phyloP scores from a whole-genome alignment of 2,888 invertebrate species.

The Callosobruchus maculatus region DNA sequence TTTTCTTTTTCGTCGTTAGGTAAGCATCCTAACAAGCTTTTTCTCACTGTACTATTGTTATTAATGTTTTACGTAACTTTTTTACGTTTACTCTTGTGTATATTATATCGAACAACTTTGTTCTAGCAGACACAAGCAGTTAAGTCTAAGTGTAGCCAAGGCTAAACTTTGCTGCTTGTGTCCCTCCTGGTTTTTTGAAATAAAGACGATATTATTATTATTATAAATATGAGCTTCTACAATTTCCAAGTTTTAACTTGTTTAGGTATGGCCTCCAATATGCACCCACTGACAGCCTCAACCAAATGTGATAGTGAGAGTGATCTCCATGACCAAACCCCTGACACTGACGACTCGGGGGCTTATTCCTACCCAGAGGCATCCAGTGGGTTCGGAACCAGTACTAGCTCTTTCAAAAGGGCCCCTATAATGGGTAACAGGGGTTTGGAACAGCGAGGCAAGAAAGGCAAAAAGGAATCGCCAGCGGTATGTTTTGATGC shows the following conservation, averaged over 20 bases:
- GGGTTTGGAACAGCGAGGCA: slow-evolving; percentile 60
- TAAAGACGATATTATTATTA: too few species aligned
- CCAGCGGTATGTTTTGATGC: slow-evolving; percentile 34
- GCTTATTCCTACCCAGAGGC: slow-evolving; percentile 53
- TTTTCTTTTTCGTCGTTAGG: too few species aligned
- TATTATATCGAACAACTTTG: too few species aligned
- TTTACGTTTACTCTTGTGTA: too few species aligned
- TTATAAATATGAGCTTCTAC: too few species aligned
- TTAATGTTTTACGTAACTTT: too few species aligned
- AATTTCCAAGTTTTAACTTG: not conserved
- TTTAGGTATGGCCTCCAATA: slow-evolving; percentile 49
- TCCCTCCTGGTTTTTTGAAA: too few species aligned
- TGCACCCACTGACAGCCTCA: slow-evolving; percentile 48
- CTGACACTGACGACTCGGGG: slow-evolving; percentile 71
- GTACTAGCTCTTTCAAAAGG: slow-evolving; percentile 55
- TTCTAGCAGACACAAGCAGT: too few species aligned
- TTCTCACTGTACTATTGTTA: too few species aligned
- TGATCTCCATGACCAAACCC: slow-evolving; percentile 65
- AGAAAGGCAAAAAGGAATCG: slow-evolving; percentile 50
- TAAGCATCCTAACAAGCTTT: too few species aligned
- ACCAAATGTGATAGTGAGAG: slow-evolving; percentile 65
- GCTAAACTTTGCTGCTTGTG: too few species aligned
- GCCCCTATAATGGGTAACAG: slow-evolving; percentile 60
- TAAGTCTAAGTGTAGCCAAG: too few species aligned
- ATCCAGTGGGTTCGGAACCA: slow-evolving; percentile 43